Percentiles rank a stretch among this genome's conserved stretches.
These are phyloP conservation scores for Oreortyx pictus DNA, from an alignment of 2,797 vertebrate species.

Conservation along the genomic window DNA sequence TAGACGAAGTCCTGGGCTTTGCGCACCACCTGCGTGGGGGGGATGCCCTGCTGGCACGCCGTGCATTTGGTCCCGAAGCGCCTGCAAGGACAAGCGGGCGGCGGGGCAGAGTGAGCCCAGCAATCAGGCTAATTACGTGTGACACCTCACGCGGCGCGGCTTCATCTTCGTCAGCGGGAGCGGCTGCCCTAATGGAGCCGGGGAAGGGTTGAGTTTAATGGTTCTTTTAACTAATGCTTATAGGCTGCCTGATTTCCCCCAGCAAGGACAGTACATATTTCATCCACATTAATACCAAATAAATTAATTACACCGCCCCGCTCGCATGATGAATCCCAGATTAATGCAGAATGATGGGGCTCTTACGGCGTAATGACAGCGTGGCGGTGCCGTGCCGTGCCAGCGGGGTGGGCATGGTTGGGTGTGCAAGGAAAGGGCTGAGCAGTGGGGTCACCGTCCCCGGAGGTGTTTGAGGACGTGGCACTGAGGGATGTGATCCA, in stretches of 20 bases:
- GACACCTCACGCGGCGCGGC: conserved; percentile 79
- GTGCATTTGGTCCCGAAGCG: conserved; percentile 99
- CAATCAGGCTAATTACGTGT: conserved; percentile 78
- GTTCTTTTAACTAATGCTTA: conserved; percentile 83
- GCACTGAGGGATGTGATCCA: no score
- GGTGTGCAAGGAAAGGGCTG: no score
- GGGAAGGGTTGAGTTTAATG: conserved; percentile 82
- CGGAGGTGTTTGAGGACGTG: no score
- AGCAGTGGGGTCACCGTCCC: no score
- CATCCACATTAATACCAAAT: conserved; percentile 82
- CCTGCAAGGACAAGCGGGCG: conserved; percentile 72
- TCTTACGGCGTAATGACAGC: conserved; percentile 61
- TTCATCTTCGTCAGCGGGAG: conserved; percentile 80
- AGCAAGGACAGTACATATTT: conserved; percentile 83
- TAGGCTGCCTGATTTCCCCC: conserved; percentile 77
- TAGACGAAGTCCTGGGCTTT: conserved; percentile 99
- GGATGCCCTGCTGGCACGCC: conserved; percentile 97
- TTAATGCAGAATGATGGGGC: conserved; percentile 78
- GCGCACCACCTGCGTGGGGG: conserved; percentile 96
- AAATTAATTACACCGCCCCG: conserved; percentile 78
- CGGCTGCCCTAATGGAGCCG: conserved; percentile 78
- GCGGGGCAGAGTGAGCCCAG: conserved; percentile 78
- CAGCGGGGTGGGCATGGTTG: neutral
- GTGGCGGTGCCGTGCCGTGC: neutral
- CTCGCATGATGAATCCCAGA: conserved; percentile 78